phyloP scores from a whole-genome alignment of 2,113 vertebrate genomes.

The Meleagris gallopavo region DNA sequence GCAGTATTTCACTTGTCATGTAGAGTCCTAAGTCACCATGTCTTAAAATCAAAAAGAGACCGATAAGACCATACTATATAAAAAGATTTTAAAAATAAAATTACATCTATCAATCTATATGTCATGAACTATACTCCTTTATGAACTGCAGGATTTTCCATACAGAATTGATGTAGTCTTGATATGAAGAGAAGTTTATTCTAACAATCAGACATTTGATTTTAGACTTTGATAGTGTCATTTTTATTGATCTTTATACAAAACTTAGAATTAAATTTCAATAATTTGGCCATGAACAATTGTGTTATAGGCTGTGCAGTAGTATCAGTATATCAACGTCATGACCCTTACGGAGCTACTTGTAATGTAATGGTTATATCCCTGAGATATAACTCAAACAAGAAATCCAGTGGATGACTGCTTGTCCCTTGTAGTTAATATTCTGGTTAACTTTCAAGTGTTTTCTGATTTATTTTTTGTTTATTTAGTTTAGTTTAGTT shows the following conservation, averaged over 20 bases:
- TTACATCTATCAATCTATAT: not conserved
- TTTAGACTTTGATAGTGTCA: slow-evolving; percentile 43
- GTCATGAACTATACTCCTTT: not conserved
- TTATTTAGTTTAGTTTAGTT: not conserved
- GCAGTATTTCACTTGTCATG: not conserved
- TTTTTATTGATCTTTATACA: not conserved
- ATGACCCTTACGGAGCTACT: not conserved
- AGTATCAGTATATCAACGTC: not conserved
- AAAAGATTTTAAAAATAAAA: not conserved
- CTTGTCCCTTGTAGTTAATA: not conserved
- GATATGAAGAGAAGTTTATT: not conserved
- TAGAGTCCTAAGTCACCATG: not conserved
- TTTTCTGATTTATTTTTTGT: not conserved
- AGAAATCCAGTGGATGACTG: not conserved
- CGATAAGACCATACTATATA: not conserved
- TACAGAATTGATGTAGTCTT: not conserved
- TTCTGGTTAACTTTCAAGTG: not conserved
- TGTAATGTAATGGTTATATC: not conserved
- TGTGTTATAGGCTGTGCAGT: not conserved
- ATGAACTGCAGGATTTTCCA: not conserved
- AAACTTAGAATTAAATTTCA: not conserved
- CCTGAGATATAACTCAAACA: not conserved
- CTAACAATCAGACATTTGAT: not conserved
- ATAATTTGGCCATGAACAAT: not conserved
- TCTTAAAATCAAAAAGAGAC: not conserved